Evolutionary conservation across 2,888 invertebrate species (phyloP), one percentile per base, ranked within the genome.

Genomic region (Eurytoma adleriae): DNA sequence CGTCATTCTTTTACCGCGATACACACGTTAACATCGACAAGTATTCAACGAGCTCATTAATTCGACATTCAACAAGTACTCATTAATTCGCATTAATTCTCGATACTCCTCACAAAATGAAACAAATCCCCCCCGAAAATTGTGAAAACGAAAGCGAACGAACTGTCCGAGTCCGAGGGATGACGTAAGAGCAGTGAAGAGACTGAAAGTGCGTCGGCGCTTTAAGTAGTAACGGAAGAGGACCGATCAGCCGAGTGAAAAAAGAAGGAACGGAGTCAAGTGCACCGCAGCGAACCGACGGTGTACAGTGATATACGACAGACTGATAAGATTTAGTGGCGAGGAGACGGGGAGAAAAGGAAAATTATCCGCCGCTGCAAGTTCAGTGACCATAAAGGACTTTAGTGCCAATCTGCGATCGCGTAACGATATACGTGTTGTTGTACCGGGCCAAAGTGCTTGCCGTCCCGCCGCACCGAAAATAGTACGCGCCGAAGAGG

Each of bases 381-480:
- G 90, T 90, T 90, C 88, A 90, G 90, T 90, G 90, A 89, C 88
- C 88, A 89, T 88, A 87, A 87, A 85, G 86, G 87, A 80, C 88
- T 86, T 85, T 86, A 89, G 89, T 89, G 90, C 88, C 89, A 88
- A 87, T 83, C 85, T 83, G 84, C 85, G 40, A 40, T 40, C 87
- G 88, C 87, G 89, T 27, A 57, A 56, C 66, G 56, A 69, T 69
- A 64, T 48, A 24, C 67, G 66, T 61, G 70, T 78, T 73, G 78
- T 74, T 78, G 27, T 57, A 81, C 64, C 78, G 70, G 73, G 78
- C 66, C 74, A 73, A 78, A 78, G 78, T 78, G 83, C 82, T 79
- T 83, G 85, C 85, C 85, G 87, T 40, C 87, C 86, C 85, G 84
- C 84, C 83, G 86, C 54, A 74, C 40, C 86, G 75, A 87, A 89